These are phyloP conservation scores for Heliconius erato DNA, from an alignment of 2,888 invertebrate genomes.

Conservation along the genomic window DNA sequence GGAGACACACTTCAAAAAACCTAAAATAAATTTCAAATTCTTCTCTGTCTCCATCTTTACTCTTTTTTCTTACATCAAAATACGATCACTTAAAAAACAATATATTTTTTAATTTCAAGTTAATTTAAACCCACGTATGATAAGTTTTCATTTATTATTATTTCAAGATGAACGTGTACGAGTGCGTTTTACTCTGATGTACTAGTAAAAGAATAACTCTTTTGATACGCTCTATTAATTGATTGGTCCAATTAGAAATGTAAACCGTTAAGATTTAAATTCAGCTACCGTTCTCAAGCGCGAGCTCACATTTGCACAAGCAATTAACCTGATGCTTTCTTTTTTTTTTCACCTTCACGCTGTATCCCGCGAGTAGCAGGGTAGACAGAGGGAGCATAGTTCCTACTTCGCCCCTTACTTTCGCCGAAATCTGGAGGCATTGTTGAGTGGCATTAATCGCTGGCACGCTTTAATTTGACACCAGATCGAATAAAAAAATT, in stretches of 20 bases:
- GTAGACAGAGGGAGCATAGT: too few species aligned
- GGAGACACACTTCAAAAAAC: not conserved
- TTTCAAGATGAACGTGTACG: conserved; percentile 1
- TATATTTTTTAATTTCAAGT: not conserved
- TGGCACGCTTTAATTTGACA: too few species aligned
- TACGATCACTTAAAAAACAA: not conserved
- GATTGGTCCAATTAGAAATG: conserved; percentile 65
- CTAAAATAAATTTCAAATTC: too few species aligned
- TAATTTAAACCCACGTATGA: not conserved
- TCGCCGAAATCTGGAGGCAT: too few species aligned
- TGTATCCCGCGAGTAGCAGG: too few species aligned
- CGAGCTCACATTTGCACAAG: conserved; percentile 14
- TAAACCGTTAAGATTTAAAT: conserved; percentile 62
- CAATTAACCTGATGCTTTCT: not conserved
- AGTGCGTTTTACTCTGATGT: conserved; percentile 45
- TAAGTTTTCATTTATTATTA: conserved; percentile 2
- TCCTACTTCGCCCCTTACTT: too few species aligned
- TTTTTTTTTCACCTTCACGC: too few species aligned
- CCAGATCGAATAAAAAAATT: too few species aligned
- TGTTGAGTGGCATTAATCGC: too few species aligned
- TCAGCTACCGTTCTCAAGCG: conserved; percentile 40
- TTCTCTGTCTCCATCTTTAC: too few species aligned
- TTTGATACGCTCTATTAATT: conserved; percentile 71
- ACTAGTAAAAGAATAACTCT: conserved; percentile 49
- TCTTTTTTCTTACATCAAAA: not conserved